phyloP scores from a whole-genome alignment of 2,113 vertebrate genomes.

The Dipodomys stephensi region DNA sequence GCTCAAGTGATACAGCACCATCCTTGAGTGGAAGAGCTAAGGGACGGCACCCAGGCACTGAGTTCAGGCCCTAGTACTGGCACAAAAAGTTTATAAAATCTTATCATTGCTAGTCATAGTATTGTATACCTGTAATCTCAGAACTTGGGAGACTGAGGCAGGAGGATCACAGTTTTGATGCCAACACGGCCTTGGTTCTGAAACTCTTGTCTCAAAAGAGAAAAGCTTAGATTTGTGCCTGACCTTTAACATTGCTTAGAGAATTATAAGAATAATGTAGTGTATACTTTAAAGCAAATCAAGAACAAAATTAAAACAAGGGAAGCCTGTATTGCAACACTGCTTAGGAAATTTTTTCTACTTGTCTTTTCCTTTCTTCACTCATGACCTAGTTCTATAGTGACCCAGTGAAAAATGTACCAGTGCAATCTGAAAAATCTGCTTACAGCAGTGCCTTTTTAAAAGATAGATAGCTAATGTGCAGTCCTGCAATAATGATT shows the following conservation, averaged over 20 bases:
- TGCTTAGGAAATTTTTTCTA: constrained; percentile 3
- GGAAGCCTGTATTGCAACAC: background rate
- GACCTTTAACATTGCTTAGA: background rate
- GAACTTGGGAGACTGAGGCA: background rate
- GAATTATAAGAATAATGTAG: constrained; percentile 5
- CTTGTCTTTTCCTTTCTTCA: background rate
- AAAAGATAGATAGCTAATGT: background rate
- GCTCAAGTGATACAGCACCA: too few species aligned
- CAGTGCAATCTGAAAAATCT: background rate
- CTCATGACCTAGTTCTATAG: background rate
- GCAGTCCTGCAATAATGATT: background rate
- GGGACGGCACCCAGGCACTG: too few species aligned
- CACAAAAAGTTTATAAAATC: background rate
- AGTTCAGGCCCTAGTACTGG: too few species aligned
- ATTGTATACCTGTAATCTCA: too few species aligned
- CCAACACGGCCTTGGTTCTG: too few species aligned
- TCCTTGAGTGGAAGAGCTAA: too few species aligned
- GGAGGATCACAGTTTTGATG: background rate
- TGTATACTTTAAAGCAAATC: background rate
- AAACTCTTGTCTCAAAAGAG: background rate
- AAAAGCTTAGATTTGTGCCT: background rate
- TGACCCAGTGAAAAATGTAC: background rate
- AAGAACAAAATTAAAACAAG: background rate
- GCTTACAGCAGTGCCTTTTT: background rate
- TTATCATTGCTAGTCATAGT: too few species aligned